phyloP scores from a whole-genome alignment of 1,140 invertebrate species.

The Drosophila suzukii region DNA sequence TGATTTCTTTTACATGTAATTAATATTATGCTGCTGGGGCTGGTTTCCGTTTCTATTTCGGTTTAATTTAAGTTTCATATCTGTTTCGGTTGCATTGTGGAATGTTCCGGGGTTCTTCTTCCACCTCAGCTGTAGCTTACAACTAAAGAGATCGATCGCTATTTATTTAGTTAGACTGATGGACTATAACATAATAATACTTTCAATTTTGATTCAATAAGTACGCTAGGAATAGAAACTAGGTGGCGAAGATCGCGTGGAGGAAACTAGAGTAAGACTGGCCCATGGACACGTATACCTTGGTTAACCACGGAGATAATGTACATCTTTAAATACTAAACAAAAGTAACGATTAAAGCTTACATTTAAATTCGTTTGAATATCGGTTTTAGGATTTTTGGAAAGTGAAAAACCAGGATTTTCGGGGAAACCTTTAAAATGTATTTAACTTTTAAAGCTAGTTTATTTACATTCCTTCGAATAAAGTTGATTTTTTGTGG shows the following conservation, averaged over 20 bases:
- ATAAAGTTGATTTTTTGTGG: not conserved
- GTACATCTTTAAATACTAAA: slow-evolving; percentile 16
- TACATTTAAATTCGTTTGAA: slow-evolving; percentile 6
- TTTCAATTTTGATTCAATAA: slow-evolving; percentile 58
- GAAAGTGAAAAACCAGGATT: not conserved
- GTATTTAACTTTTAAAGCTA: not conserved
- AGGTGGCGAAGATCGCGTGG: slow-evolving; percentile 53
- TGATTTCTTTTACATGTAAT: slow-evolving; percentile 39
- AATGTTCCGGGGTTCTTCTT: slow-evolving; percentile 64
- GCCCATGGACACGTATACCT: not conserved
- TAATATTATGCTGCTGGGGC: slow-evolving; percentile 43
- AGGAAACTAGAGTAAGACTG: slow-evolving; percentile 58
- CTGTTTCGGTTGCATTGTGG: slow-evolving; percentile 41
- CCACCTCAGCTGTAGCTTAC: slow-evolving; percentile 48
- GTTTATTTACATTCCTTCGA: slow-evolving; percentile 12
- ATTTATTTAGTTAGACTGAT: slow-evolving; percentile 73
- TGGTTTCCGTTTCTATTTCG: slow-evolving; percentile 4
- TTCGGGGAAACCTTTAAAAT: slow-evolving; percentile 10
- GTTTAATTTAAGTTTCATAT: slow-evolving; percentile 17
- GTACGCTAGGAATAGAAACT: slow-evolving; percentile 61
- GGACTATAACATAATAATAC: slow-evolving; percentile 80
- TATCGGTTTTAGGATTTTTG: not conserved
- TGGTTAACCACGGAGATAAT: slow-evolving; percentile 15
- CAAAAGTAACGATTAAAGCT: not conserved
- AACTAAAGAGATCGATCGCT: slow-evolving; percentile 82